Base-by-base conservation (phyloP, 2,888 invertebrate species). In the Nemotelus nigrinus region DNA sequence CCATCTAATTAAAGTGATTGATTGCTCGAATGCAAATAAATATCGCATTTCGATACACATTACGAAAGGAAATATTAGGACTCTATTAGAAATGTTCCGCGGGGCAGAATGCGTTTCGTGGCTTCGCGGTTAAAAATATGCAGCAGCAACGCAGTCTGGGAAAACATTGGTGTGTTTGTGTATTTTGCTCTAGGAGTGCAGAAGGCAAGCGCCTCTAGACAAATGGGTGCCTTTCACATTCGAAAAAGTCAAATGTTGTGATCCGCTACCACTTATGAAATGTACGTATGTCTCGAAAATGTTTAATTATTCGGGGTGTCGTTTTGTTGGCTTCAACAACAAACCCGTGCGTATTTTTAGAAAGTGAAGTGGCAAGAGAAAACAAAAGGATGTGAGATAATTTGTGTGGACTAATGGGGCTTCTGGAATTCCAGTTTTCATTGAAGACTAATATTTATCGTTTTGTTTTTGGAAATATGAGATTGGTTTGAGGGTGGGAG, bases 1-100 rank as follows among this genome's bases (percentile, higher is more conserved):
- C 60, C 50, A 48, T 44, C 63, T 63, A 48, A 48, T 74, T 74
- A 60, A 60, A 74, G 63, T 74, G 74, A 74, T 74, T 60, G 74
- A 74, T 74, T 41, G 41, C 55, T 55, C 5, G 55, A 70, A 70
- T 70, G 43, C 70, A 70, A 70, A 70, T 70, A 70, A 70, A 70
- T 70, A 70, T 10, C n/a, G 53, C 53, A 48, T 10, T 25, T 57
- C 25, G 25, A 25, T 25, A 8, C 5, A 57, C 10, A 57, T 57
- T 57, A 4, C 25, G 57, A 57, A 57, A 10, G 57, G 25, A 57
- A 5, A 57, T 10, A 25, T 25, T 10, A 8, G n/a, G 10, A 57
- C 10, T 57, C 25, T 10, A 57, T 3, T 10, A 4, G 25, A 8
- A 4, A 57, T 25, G 57, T 57, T 50, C 25, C 25, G 25, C 25